Evolutionary conservation across 35 echinoderm and acorn worm species (phyloP), one percentile per base, ranked within the genome.

Genomic region (Stichopus chloronotus): DNA sequence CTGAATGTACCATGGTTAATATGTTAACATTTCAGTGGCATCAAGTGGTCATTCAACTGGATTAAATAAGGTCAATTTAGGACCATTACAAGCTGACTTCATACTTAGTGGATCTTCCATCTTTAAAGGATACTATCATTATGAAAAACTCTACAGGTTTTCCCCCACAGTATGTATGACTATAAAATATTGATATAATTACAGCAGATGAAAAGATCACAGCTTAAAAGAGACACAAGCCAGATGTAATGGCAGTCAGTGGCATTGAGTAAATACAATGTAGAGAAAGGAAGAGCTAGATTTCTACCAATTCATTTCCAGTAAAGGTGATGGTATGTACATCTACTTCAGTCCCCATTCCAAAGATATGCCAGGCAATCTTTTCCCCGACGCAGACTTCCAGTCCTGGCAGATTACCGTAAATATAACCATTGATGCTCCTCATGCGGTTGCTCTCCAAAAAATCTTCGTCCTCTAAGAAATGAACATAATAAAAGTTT

Each of bases 281-380:
- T 7, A 74, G 69, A n/a, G 19, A 74, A 43, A 43, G 30, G 30
- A 43, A 43, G 22, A 14, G 30, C 30, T 43, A 43, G 69, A 20
- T 14, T 19, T 87, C 92, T 95, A 99, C 97, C 92, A 99, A 25
- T 59, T 92, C 86, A 30, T 99, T 96, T 22, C 97, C 97, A 71
- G 96, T 94, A 76, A 99, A 96, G 56, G 93, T 86, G 13, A 95
- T 69, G 23, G 97, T 96, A 82, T 99, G 97, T 13, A 99, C 82
- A 58, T 99, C 97, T 87, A 87, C 87, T 81, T 99, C 95, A 14
- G 95, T 96, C 7, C 97, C 97, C 61, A 99, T 92, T 9, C 91
- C 90, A 25, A 96, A 83, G 54, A 99, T 61, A 79, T 99, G 94
- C 97, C 97, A 99, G 55, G 82, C 94, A 22, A 99, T 79, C 19